Evolutionary conservation across 2,888 invertebrate genomes (phyloP), one percentile per base, ranked within the genome.

Genomic region (Nineta flava): DNA sequence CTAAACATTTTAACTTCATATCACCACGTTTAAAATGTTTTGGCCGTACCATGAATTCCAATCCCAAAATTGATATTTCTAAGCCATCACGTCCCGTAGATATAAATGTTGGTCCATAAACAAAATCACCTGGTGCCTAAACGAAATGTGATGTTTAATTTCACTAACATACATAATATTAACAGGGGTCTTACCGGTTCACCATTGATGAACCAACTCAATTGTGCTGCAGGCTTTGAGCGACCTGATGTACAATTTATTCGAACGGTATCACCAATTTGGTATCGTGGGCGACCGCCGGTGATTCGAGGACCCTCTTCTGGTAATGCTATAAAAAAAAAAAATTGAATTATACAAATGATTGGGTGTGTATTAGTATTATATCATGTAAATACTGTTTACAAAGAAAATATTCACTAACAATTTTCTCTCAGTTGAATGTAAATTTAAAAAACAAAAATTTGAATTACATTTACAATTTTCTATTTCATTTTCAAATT

Each of bases 121-220:
- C 17, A 19, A 49, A 45, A 15, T 34, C 38, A 17, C 15, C n/a
- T 10, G 42, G 42, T 9, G 49, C 49, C 49, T 49, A 13, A 1
- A 44, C 2, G 13, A 47, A 21, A 3, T 19, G 2, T 19, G 2
- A 2, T 19, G 19, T 19, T 3, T 19, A 19, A 19, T 2, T 19
- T 3, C 2, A 19, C 3, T 19, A 5, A 19, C 5, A 19, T 3
- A 19, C 19, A 5, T 13, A 13, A 41, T 41, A 41, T 13, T 4
- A 9, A 35, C 2, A 2, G 12, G 3, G 1, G 10, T 59, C 62
- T 61, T 63, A 71, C 73, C 57, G 81, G 83, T 62, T 87, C 82
- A 21, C 86, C 87, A 67, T 90, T 90, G 68, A 90, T 83, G 72
- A 84, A 85, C 90, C 90, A 90, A 57, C 81, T 79, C 50, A 90